Evolutionary conservation across 2,113 vertebrate genomes (phyloP).

Genomic region (Nicator chloris): DNA sequence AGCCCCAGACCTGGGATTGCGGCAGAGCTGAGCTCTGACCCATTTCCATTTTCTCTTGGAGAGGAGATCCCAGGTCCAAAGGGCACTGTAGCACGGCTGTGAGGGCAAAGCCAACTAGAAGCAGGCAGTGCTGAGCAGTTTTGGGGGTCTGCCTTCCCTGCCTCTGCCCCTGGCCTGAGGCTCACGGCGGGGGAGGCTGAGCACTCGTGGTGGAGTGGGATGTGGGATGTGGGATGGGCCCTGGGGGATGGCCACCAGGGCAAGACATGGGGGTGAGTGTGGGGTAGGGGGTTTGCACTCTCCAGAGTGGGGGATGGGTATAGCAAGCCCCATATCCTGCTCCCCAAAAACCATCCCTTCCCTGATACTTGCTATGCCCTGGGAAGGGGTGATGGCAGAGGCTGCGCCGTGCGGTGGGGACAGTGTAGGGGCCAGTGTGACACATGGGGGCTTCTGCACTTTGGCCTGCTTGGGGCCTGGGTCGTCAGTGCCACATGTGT

Average conservation of each 20-base stretch:
- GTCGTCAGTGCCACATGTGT: neutral
- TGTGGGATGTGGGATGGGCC: neutral
- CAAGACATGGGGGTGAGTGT: neutral
- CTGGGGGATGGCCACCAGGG: neutral
- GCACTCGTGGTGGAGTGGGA: neutral
- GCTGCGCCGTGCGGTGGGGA: neutral
- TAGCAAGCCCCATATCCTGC: neutral
- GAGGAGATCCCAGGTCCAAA: neutral
- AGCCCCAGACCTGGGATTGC: accelerated
- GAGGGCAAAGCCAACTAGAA: neutral
- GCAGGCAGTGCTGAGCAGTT: accelerated
- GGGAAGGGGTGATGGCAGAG: neutral
- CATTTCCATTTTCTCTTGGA: neutral
- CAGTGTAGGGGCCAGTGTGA: neutral
- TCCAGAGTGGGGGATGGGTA: neutral
- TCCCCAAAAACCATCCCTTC: neutral
- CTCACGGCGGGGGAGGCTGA: accelerated
- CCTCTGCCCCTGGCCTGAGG: accelerated
- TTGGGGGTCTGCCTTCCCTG: neutral
- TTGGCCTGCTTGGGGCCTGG: neutral
- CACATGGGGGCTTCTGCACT: accelerated
- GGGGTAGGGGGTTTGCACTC: neutral
- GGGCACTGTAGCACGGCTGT: accelerated
- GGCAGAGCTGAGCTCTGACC: neutral
- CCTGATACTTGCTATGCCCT: neutral